phyloP scores from a whole-genome alignment of 2,113 vertebrate genomes.

The Spea multiplicata region DNA sequence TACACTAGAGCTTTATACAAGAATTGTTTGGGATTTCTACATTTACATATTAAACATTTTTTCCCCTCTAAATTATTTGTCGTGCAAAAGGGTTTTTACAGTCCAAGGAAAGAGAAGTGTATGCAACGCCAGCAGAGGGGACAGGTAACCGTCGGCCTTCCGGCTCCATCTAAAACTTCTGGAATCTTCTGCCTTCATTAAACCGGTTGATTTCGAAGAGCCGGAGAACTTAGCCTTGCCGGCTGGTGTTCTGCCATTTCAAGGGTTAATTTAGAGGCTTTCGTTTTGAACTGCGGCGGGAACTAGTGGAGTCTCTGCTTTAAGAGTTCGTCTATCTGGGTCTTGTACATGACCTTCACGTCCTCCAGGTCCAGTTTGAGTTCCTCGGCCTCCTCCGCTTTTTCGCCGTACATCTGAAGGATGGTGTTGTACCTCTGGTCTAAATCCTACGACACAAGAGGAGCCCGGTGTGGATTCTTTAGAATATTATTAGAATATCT shows the following conservation, averaged over 20 bases:
- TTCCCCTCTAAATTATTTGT: constrained; percentile 48
- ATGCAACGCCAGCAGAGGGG: background rate
- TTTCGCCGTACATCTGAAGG: constrained; percentile 98
- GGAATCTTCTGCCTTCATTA: no score
- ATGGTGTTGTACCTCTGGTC: constrained; percentile 98
- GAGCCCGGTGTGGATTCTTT: background rate
- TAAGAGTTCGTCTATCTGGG: constrained; percentile 94
- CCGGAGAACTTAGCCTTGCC: no score
- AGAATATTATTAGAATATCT: background rate
- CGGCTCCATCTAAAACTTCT: no score
- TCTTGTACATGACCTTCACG: constrained; percentile 98
- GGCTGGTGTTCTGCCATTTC: background rate
- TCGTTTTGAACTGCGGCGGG: background rate
- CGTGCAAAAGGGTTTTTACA: background rate
- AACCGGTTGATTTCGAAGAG: no score
- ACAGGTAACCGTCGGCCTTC: background rate
- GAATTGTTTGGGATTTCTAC: constrained; percentile 53
- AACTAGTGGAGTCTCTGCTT: constrained; percentile 71
- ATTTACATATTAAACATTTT: constrained; percentile 59
- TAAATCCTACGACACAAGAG: constrained; percentile 78
- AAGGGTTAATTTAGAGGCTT: background rate
- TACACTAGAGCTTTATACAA: constrained; percentile 64
- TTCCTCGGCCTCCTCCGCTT: constrained; percentile 95
- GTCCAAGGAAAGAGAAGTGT: background rate
- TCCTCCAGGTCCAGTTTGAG: constrained; percentile 92